Evolutionary conservation across 1,140 invertebrate species (phyloP), one percentile per base, ranked within the genome.

Genomic region (Diploscapter pachys): DNA sequence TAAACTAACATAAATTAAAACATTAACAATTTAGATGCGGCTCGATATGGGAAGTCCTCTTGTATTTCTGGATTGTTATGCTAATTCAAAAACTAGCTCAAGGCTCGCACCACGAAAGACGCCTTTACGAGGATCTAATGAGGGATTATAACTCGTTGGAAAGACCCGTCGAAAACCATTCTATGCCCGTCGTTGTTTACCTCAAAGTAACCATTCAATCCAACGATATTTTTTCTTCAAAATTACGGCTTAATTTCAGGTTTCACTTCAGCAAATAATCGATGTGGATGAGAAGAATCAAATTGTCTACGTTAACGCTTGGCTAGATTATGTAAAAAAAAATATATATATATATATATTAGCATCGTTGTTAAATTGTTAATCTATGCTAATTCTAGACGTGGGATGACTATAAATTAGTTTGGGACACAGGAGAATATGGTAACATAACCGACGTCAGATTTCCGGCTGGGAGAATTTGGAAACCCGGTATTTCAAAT

Each of bases 401-500:
- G 89, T 99, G 96, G 96, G 95, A 94, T 86, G 96, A 98, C 87
- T 93, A 94, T 88, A 98, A 98, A 89, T 90, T 99, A 84, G 91
- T 92, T 86, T 99, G 96, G 96, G 95, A 98, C 88, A 91, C 92
- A 80, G 91, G 91, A 72, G 94, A 98, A 85, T 98, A 94, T 87
- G 95, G 94, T 62, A 94, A 94, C 70, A 93, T 99, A n/a, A 92
- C 92, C 86, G 93, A 95, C 87, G 91, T 99, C 79, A 89, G 95
- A 85, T 95, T 99, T 88, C 94, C 95, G 78, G 94, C 94, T 72
- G 92, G 94, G 87, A 91, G 93, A 87, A 90, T 99, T 85, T 99
- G 96, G 96, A 97, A 95, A 89, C 96, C 96, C 80, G 96, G 98
- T 88, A 94, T 98, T 80, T 93, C 98, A 83, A 31, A 96, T 99